A percentile compares a stretch with the other conserved stretches of the same genome.
phyloP scores from a whole-genome alignment of 2,888 invertebrate genomes.

The Calameuta filiformis region DNA sequence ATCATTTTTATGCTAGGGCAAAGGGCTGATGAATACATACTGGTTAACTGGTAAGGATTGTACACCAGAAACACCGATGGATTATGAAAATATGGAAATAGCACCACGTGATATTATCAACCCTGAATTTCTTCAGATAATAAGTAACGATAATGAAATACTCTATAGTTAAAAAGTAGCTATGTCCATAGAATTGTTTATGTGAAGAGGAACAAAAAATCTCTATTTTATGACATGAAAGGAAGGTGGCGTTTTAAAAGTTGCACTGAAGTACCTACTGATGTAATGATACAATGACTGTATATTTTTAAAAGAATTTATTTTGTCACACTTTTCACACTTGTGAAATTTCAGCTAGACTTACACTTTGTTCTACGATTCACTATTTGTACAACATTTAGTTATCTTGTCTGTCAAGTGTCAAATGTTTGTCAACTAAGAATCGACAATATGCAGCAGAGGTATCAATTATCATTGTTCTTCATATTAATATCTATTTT shows the following conservation, averaged over 20 bases:
- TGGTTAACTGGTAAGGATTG: constrained; percentile 68
- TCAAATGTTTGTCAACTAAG: not conserved
- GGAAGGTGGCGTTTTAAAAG: not conserved
- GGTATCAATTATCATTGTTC: not conserved
- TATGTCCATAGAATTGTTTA: not conserved
- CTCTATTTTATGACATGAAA: not conserved
- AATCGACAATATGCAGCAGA: constrained; percentile 1
- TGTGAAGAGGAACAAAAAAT: not conserved
- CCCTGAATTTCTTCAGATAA: constrained; percentile 52
- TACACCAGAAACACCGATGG: constrained; percentile 21
- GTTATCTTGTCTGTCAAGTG: not conserved
- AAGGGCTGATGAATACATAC: constrained; percentile 70
- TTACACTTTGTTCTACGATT: not conserved
- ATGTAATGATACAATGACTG: not conserved
- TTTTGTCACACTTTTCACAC: not conserved
- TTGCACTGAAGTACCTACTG: not conserved
- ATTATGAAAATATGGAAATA: constrained; percentile 4
- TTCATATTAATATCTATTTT: not conserved
- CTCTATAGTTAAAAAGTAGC: not conserved
- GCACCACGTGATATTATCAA: constrained; percentile 15
- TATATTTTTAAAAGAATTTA: not conserved
- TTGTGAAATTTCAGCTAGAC: not conserved
- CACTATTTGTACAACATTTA: not conserved
- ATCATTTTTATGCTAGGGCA: constrained; percentile 64
- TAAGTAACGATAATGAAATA: constrained; percentile 10